These are phyloP conservation scores for Apocheima hispidaria DNA, from an alignment of 2,888 invertebrate genomes.

Conservation along the genomic window DNA sequence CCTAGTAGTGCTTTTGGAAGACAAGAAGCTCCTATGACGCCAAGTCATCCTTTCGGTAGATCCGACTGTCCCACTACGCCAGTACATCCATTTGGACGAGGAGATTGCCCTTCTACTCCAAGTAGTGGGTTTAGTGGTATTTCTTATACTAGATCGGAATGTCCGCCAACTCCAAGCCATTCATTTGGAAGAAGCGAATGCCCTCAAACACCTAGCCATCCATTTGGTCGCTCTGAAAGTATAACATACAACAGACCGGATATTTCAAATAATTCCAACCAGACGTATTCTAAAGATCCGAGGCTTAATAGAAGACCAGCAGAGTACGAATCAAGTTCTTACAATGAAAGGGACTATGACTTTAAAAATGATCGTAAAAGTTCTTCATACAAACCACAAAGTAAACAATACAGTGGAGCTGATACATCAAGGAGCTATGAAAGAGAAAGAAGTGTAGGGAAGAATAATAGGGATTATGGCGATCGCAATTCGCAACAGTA, in stretches of 20 bases:
- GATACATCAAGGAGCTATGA: conserved; percentile 51
- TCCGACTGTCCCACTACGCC: conserved; percentile 59
- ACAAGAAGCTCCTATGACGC: conserved; percentile 59
- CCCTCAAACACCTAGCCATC: conserved; percentile 46
- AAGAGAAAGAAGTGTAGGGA: conserved; percentile 35
- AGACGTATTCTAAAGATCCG: conserved; percentile 62
- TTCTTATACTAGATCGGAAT: conserved; percentile 57
- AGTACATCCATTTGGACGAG: conserved; percentile 58
- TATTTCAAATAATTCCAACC: conserved; percentile 37
- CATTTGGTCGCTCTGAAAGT: conserved; percentile 50
- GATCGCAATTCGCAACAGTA: conserved; percentile 35
- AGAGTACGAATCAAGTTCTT: conserved; percentile 58
- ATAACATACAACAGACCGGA: conserved; percentile 32
- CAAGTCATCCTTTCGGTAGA: conserved; percentile 62
- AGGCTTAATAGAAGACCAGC: conserved; percentile 62
- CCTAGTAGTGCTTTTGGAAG: conserved; percentile 60
- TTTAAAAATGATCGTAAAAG: conserved; percentile 53
- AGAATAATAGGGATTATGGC: conserved; percentile 35
- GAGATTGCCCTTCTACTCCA: conserved; percentile 53
- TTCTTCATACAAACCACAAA: conserved; percentile 49
- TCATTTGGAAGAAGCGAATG: conserved; percentile 50
- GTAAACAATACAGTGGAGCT: conserved; percentile 46
- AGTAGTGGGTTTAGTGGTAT: conserved; percentile 58
- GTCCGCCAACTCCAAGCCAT: conserved; percentile 46
- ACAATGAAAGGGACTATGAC: conserved; percentile 58